Evolutionary conservation across 2,797 vertebrate species (phyloP).

Genomic region (Hephaestus fuliginosus): DNA sequence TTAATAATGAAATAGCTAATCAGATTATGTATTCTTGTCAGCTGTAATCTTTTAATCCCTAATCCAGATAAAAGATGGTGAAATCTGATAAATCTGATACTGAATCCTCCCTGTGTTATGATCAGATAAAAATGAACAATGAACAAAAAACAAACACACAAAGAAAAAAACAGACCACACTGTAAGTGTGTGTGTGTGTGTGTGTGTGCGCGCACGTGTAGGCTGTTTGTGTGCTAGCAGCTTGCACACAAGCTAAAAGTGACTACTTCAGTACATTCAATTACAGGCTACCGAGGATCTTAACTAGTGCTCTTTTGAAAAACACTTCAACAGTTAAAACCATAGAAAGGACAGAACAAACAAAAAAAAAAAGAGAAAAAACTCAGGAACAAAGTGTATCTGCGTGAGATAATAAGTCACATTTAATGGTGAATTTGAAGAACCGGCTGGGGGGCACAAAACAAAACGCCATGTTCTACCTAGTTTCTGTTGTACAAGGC

Average conservation of each 20-base stretch:
- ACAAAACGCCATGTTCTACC: too few relatives aligned
- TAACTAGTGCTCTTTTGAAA: not conserved
- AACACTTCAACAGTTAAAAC: not conserved
- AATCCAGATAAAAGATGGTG: constrained; percentile 65
- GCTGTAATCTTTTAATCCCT: constrained; percentile 76
- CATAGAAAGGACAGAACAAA: not conserved
- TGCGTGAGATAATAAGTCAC: not conserved
- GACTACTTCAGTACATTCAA: not conserved
- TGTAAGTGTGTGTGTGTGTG: not conserved
- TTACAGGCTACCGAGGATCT: not conserved
- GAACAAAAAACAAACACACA: constrained; percentile 39
- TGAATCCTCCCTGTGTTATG: constrained; percentile 36
- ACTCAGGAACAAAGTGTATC: not conserved
- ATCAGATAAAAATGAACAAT: constrained; percentile 56
- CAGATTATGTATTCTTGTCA: constrained; percentile 66
- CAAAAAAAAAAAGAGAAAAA: too few relatives aligned
- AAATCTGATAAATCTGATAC: constrained; percentile 62
- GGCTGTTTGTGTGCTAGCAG: not conserved
- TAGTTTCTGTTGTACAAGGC: not conserved
- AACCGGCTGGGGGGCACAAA: not conserved
- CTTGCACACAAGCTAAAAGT: not conserved
- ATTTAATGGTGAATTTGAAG: not conserved
- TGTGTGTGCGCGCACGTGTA: not conserved
- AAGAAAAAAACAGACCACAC: constrained; percentile 12
- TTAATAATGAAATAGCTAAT: constrained; percentile 62